phyloP scores from a whole-genome alignment of 2,797 vertebrate species.

The Spinus pinus region DNA sequence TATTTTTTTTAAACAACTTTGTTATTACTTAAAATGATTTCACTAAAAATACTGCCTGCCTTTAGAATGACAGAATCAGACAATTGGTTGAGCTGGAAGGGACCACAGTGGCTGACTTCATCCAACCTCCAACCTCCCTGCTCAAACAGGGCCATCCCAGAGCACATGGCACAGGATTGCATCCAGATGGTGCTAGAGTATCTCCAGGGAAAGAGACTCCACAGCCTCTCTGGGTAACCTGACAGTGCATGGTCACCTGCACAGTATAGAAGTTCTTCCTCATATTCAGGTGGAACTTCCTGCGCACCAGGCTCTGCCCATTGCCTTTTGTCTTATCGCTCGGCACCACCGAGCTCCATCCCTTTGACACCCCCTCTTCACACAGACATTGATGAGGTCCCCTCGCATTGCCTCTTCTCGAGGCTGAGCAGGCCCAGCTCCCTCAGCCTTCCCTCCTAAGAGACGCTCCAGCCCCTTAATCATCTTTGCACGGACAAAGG shows the following conservation, averaged over 20 bases:
- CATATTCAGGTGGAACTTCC: background rate
- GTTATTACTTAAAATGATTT: background rate
- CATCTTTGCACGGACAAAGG: background rate
- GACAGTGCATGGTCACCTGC: accelerated
- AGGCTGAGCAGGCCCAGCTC: background rate
- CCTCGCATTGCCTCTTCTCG: no score
- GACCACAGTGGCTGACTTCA: background rate
- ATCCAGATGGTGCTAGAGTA: accelerated
- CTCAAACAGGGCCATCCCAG: background rate
- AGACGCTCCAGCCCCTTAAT: background rate
- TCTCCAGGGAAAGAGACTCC: background rate
- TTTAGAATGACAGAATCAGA: background rate
- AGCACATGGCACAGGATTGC: background rate
- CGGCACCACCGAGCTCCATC: background rate
- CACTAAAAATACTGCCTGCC: background rate
- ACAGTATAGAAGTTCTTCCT: background rate
- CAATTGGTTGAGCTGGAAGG: background rate
- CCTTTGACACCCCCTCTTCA: background rate
- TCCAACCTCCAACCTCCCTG: background rate
- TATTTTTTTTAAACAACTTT: background rate
- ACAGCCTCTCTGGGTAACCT: background rate
- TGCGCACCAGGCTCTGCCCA: background rate
- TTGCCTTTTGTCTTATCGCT: background rate
- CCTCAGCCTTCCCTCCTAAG: background rate
- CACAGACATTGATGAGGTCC: accelerated